These are phyloP conservation scores for Drosophila incognita DNA, from an alignment of 2,888 invertebrate species.

Conservation along the genomic window DNA sequence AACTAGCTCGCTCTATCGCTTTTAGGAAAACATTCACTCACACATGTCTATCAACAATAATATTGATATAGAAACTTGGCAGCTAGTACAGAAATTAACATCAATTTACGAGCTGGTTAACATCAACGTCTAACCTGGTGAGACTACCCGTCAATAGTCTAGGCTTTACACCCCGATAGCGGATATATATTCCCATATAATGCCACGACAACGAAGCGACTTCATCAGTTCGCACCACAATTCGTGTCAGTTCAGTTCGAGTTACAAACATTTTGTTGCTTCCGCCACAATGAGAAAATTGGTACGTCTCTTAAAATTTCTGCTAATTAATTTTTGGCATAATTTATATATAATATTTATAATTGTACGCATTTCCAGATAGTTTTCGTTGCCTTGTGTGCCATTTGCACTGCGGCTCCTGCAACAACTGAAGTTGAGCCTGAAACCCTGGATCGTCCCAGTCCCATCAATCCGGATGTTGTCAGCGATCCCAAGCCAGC, in stretches of 20 bases:
- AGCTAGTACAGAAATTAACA: constrained; percentile 70
- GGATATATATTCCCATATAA: constrained; percentile 51
- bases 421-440: constrained; percentile 36
- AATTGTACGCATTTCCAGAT: constrained; percentile 51
- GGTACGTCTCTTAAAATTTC: constrained; percentile 41
- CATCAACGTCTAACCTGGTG: constrained; percentile 51
- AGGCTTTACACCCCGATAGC: background rate
- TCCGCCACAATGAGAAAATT: constrained; percentile 34
- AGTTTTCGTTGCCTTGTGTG: constrained; percentile 69
- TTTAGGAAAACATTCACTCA: constrained; percentile 36
- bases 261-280: constrained; percentile 1
- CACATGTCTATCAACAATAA: constrained; percentile 16
- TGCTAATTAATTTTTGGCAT: background rate
- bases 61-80: constrained; percentile 56
- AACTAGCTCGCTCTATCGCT: constrained; percentile 60
- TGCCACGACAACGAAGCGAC: constrained; percentile 19
- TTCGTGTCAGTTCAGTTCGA: constrained; percentile 34
- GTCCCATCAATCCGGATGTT: constrained; percentile 80
- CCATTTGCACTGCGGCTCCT: constrained; percentile 71
- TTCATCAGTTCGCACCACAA: constrained; percentile 49
- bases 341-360: background rate
- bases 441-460: constrained; percentile 59
- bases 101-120: constrained; percentile 74
- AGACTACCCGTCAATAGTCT: constrained; percentile 17
- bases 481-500: constrained; percentile 74